These are phyloP conservation scores for Scalopus aquaticus DNA, from an alignment of 2,113 vertebrate genomes.

Conservation along the genomic window DNA sequence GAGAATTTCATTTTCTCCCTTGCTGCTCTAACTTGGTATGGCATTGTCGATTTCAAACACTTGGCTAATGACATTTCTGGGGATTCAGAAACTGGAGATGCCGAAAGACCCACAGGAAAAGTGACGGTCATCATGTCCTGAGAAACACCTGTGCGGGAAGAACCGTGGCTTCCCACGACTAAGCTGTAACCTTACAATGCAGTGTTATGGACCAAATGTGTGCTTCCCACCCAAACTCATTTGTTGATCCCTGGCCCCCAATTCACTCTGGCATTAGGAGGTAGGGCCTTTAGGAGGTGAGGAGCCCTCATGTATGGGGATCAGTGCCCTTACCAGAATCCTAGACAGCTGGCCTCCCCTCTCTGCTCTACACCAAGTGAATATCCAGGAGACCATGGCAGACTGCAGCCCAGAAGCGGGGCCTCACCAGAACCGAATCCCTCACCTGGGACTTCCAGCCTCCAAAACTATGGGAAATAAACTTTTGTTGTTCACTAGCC, in stretches of 20 bases:
- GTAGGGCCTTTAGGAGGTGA: not conserved
- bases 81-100: not conserved
- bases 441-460: not conserved
- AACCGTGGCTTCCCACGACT: not conserved
- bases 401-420: not conserved
- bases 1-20: conserved; percentile 35
- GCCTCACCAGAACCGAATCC: not conserved
- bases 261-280: not conserved
- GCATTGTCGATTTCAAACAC: conserved; percentile 39
- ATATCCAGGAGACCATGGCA: not conserved
- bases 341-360: not conserved
- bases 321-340: not conserved
- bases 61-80: conserved; percentile 36
- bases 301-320: too few species aligned
- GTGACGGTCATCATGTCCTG: not conserved
- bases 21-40: not conserved
- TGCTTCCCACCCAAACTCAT: not conserved
- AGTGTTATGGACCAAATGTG: not conserved
- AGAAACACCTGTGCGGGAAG: not conserved
- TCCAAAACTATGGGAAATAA: not conserved
- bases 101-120: conserved; percentile 24
- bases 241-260: not conserved
- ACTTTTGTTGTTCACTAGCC: not conserved
- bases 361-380: not conserved
- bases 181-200: not conserved